Percentiles rank a stretch among this genome's conserved stretches.
Conservation (phyloP, 2,888 invertebrate genomes). For the Deroplatys truncata region DNA sequence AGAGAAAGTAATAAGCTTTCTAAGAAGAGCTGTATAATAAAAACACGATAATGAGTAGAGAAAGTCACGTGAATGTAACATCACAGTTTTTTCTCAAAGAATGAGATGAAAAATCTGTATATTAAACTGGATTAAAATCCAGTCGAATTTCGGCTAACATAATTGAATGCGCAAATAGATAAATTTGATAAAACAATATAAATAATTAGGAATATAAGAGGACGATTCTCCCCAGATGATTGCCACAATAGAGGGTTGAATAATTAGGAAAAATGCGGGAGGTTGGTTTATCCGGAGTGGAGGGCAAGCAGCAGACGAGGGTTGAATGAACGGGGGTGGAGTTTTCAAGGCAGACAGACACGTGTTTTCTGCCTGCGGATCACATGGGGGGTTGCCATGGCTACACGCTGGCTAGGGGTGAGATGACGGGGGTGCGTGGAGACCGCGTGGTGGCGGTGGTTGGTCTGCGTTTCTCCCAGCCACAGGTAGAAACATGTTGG, state of each 20-base stretch:
- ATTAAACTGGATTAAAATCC: no score
- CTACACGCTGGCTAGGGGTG: background rate
- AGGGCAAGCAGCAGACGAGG: background rate
- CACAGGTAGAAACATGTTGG: background rate
- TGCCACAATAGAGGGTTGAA: background rate
- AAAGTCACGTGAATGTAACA: no score
- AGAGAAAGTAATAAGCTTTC: no score
- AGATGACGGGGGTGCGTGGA: background rate
- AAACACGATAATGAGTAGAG: no score
- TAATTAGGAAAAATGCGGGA: background rate
- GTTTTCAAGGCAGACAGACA: constrained; percentile 13
- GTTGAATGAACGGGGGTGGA: background rate
- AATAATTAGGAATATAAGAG: background rate
- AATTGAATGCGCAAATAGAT: no score
- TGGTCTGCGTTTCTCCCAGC: background rate
- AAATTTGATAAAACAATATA: background rate
- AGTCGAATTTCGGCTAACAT: no score
- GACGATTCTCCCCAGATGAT: background rate
- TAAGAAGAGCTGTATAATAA: no score
- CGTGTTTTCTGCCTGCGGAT: constrained; percentile 6
- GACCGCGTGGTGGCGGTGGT: background rate
- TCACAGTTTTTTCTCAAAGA: no score
- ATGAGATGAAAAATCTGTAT: no score
- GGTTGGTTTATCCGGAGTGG: background rate
- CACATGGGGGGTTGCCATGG: constrained; percentile 14